phyloP scores from a whole-genome alignment of 1,140 invertebrate species.

The Neodiprion virginianus region DNA sequence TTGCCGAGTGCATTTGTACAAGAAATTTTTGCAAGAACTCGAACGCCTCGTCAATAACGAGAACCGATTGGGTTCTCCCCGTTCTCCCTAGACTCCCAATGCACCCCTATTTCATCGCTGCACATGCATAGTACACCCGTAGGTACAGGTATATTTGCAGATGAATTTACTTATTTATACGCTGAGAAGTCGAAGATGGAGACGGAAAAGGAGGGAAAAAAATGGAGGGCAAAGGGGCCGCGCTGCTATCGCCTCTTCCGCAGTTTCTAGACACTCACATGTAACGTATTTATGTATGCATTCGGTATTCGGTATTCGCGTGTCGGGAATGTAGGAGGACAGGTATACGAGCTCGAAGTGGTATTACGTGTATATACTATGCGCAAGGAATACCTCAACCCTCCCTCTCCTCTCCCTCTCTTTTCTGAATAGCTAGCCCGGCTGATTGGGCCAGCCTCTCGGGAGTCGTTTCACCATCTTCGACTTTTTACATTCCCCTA shows the following conservation, averaged over 20 bases:
- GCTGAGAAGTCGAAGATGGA: constrained; percentile 11
- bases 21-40: no score
- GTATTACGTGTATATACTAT: neutral
- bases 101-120: neutral
- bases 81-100: neutral
- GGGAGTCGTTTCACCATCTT: constrained; percentile 5
- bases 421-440: constrained; percentile 31
- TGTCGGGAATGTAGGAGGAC: neutral
- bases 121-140: neutral
- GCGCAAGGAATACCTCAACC: neutral
- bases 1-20: no score
- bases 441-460: constrained; percentile 8
- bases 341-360: no score
- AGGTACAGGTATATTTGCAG: neutral
- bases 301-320: neutral
- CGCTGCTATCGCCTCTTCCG: constrained; percentile 26
- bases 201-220: constrained; percentile 24
- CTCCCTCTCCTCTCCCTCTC: constrained; percentile 26
- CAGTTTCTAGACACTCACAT: neutral
- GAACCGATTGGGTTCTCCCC: no score
- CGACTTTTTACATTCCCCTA: neutral
- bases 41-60: no score
- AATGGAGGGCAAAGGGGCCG: constrained; percentile 26
- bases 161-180: neutral
- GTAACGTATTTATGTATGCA: no score